Evolutionary conservation across 2,888 invertebrate genomes (phyloP), one percentile per base, ranked within the genome.

Genomic region (Argynnis bischoffii): DNA sequence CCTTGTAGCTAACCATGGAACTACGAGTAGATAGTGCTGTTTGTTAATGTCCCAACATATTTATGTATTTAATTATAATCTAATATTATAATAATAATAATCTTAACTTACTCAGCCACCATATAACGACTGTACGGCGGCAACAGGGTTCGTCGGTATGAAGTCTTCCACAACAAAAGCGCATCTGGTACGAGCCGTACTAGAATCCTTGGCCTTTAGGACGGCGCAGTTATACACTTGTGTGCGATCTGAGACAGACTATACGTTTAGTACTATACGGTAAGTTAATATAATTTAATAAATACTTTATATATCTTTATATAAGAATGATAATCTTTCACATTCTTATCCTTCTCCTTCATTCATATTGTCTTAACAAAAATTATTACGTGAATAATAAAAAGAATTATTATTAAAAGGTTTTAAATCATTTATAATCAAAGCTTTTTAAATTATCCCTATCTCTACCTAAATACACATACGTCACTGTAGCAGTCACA

Each of bases 201-300:
- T 98, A 18, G 98, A 98, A 87, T 96, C 98, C 69, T 94, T 98
- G 13, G 96, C 95, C 0, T 98, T 96, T 85, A 94, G 97, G 55
- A 94, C 98, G 46, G 94, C 96, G 18, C 95, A 98, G 75, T 93
- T 98, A 16, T 97, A 95, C 78, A 92, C 94, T 59, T 95, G 96
- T 48, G 94, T 97, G n/a, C 90, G 94, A 46, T 81, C 90, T 0
- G 98, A 98, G 88, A 95, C 96, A 0, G 84, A 90, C 69, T 94
- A 94, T 75, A 83, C 84, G 1, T 94, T 95, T 55, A 83, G 86
- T 53, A 88, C 85, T 63, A 94, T 97, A 73, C 94, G 94, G 96
- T 96, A 85, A 65, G 70, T 47, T 21, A 26, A 61, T 48, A 26
- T 51, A 13, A 6, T 14, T 18, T 47, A 47, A 18, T 6, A n/a